A percentile compares a stretch with the other conserved stretches of the same genome.
Evolutionary conservation across 1,140 invertebrate species (phyloP).

Genomic region (Neodiprion pinetum): DNA sequence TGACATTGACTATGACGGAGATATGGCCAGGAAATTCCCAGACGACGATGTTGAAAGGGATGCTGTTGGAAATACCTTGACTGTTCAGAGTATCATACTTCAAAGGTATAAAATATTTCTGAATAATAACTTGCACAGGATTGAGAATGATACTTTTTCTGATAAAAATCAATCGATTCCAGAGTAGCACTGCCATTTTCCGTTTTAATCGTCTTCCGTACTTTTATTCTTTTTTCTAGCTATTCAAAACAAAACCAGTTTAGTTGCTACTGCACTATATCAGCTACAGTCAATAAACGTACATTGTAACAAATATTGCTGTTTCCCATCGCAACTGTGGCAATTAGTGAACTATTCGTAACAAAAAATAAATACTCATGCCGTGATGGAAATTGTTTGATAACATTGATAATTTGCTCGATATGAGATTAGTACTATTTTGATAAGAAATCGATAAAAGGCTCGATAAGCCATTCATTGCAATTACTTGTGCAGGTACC

Average conservation of each 20-base stretch:
- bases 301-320: neutral
- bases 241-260: neutral
- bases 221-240: neutral
- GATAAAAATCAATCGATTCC: too few species aligned
- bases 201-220: too few species aligned
- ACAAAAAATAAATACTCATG: neutral
- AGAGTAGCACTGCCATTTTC: too few species aligned
- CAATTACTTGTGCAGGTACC: constrained; percentile 43
- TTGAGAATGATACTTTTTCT: too few species aligned
- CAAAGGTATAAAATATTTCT: constrained; percentile 63
- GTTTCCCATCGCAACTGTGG: too few species aligned
- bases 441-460: neutral
- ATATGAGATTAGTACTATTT: neutral
- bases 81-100: constrained; percentile 79
- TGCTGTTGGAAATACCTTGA: constrained; percentile 63
- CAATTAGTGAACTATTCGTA: too few species aligned
- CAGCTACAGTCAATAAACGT: neutral
- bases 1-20: constrained; percentile 55
- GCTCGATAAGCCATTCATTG: neutral
- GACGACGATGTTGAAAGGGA: constrained; percentile 54
- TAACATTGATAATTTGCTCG: neutral
- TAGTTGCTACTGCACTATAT: constrained; percentile 1
- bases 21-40: constrained; percentile 59
- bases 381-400: neutral
- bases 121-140: too few species aligned